Conservation (phyloP, 2,888 invertebrate genomes). For the Nomada ruficornis region DNA sequence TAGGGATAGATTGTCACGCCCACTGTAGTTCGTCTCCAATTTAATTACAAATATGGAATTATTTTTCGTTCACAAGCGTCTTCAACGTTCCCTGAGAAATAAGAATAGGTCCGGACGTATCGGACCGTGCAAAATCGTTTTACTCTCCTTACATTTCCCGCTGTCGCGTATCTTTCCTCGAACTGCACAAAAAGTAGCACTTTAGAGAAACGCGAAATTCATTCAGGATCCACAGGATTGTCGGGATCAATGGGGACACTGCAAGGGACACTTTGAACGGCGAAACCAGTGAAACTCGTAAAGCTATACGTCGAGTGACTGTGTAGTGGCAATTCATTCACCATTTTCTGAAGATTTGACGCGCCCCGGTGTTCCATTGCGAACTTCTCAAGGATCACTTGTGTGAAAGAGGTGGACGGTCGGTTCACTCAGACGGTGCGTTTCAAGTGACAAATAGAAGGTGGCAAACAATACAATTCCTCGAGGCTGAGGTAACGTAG, state of each 20-base stretch:
- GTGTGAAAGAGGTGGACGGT: slow-evolving; percentile 35
- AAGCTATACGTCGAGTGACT: slow-evolving; percentile 71
- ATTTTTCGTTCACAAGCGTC: slow-evolving; percentile 3
- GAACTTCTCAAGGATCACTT: slow-evolving; percentile 77
- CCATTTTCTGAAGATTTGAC: slow-evolving; percentile 77
- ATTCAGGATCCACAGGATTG: slow-evolving; percentile 74
- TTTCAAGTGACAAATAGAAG: slow-evolving; percentile 57
- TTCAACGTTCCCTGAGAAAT: neutral
- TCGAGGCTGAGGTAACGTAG: neutral
- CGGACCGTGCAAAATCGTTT: slow-evolving; percentile 75
- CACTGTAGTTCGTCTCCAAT: neutral
- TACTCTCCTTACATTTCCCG: slow-evolving; percentile 25
- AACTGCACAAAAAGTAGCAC: slow-evolving; percentile 39
- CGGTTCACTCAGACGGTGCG: slow-evolving; percentile 12
- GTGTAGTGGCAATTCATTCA: slow-evolving; percentile 81
- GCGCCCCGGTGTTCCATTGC: slow-evolving; percentile 74
- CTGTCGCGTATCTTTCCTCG: slow-evolving; percentile 41
- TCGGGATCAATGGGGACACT: slow-evolving; percentile 71
- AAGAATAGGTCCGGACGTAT: slow-evolving; percentile 45
- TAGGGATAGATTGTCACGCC: too few relatives aligned
- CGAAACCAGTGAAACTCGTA: slow-evolving; percentile 54
- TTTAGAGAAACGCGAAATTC: slow-evolving; percentile 62
- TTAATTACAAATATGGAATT: neutral
- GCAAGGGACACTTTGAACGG: slow-evolving; percentile 65
- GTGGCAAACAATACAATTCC: slow-evolving; percentile 37